These are phyloP conservation scores for Pteronotus mesoamericanus DNA, from an alignment of 2,797 vertebrate genomes.

Conservation along the genomic window DNA sequence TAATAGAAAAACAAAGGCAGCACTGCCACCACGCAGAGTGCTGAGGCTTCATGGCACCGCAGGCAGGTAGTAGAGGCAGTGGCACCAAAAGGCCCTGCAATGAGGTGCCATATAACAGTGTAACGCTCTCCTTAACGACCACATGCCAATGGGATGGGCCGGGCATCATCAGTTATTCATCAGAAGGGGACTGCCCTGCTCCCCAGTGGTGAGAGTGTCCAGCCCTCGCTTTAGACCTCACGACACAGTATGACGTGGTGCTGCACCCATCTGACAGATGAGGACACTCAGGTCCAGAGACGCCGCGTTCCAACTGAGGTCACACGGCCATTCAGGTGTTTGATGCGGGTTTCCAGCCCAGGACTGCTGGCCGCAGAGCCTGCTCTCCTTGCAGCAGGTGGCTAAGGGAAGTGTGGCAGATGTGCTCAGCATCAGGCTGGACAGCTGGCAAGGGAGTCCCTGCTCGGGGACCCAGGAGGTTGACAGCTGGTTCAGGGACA, in stretches of 20 bases:
- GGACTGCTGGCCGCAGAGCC: not conserved
- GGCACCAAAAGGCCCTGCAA: not conserved
- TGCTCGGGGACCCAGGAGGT: not conserved
- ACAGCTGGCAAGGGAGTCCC: not conserved
- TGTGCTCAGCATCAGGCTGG: not conserved
- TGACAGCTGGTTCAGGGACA: not conserved
- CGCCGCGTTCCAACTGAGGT: not conserved
- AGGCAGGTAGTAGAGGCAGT: not conserved
- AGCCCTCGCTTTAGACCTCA: not conserved
- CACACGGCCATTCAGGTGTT: not conserved
- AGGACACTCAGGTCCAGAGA: not conserved
- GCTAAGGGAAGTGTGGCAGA: not conserved
- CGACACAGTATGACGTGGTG: fast-evolving
- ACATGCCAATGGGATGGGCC: fast-evolving
- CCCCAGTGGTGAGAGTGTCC: not conserved
- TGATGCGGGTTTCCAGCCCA: not conserved
- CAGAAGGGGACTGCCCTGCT: not conserved
- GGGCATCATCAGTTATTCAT: fast-evolving
- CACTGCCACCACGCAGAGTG: fast-evolving
- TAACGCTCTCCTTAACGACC: not conserved
- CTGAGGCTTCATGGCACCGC: not conserved
- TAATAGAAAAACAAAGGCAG: not conserved
- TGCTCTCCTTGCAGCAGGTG: fast-evolving
- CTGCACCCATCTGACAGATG: not conserved
- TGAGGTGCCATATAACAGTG: not conserved